Conservation (phyloP, 1,140 invertebrate genomes). For the Tetraneura akinire region DNA sequence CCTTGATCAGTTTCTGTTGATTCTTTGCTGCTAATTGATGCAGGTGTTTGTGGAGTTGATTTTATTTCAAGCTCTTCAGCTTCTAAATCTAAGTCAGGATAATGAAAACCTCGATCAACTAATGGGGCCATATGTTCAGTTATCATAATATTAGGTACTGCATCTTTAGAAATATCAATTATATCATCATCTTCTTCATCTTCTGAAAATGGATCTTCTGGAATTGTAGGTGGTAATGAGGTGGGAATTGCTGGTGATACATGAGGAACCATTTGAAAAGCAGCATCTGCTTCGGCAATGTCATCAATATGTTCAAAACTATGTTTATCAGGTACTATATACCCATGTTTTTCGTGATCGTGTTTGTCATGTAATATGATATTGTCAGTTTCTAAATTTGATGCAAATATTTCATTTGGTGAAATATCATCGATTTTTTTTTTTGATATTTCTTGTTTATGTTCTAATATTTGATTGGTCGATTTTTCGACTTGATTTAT, state of each 20-base stretch:
- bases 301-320: constrained; percentile 57
- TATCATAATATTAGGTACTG: constrained; percentile 71
- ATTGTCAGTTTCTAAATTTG: not conserved
- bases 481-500: not conserved
- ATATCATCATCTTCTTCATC: constrained; percentile 62
- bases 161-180: constrained; percentile 61
- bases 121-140: constrained; percentile 66
- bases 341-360: not conserved
- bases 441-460: constrained; percentile 8
- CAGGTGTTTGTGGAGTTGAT: constrained; percentile 62
- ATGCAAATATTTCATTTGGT: constrained; percentile 54
- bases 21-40: constrained; percentile 66
- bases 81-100: constrained; percentile 62
- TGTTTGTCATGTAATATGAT: not conserved
- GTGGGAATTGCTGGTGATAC: constrained; percentile 59
- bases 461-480: not conserved
- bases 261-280: constrained; percentile 61
- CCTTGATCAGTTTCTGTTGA: constrained; percentile 67
- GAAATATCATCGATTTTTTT: constrained; percentile 54
- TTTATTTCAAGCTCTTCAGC: constrained; percentile 54
- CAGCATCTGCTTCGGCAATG: constrained; percentile 62
- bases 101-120: constrained; percentile 60
- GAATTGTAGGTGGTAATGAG: constrained; percentile 60
- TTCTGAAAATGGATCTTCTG: constrained; percentile 63
- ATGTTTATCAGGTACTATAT: constrained; percentile 29